Conservation (phyloP, 1,140 invertebrate species). For the Cydia pomonella region DNA sequence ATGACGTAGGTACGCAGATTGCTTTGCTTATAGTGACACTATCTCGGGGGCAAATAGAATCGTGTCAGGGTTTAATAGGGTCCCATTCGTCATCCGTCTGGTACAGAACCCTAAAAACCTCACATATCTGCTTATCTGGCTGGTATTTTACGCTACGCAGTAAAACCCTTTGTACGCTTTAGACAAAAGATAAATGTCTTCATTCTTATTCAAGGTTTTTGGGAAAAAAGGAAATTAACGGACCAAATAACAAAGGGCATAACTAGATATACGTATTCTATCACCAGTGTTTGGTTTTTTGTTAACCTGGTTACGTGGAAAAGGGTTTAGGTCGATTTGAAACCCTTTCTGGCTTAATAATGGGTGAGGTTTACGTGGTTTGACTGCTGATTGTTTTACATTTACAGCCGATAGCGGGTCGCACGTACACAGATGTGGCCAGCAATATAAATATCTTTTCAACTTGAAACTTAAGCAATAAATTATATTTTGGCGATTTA, state of each 20-base stretch:
- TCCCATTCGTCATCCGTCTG: no score
- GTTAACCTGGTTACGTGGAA: not conserved
- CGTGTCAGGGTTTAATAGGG: no score
- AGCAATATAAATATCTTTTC: no score
- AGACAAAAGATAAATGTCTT: constrained; percentile 4
- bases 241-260: not conserved
- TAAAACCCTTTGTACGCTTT: not conserved
- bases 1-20: no score
- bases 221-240: not conserved
- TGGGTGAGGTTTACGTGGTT: constrained; percentile 3
- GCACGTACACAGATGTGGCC: no score
- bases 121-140: not conserved
- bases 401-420: not conserved
- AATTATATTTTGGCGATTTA: no score
- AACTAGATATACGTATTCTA: not conserved
- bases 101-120: not conserved
- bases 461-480: no score
- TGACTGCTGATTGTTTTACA: not conserved
- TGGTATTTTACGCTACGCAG: not conserved
- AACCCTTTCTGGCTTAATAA: constrained; percentile 7
- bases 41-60: no score
- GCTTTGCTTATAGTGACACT: no score
- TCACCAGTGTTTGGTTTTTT: not conserved
- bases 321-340: not conserved
- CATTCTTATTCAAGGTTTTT: not conserved